These are phyloP conservation scores for Equus przewalskii DNA, from an alignment of 2,113 vertebrate species.

Conservation along the genomic window DNA sequence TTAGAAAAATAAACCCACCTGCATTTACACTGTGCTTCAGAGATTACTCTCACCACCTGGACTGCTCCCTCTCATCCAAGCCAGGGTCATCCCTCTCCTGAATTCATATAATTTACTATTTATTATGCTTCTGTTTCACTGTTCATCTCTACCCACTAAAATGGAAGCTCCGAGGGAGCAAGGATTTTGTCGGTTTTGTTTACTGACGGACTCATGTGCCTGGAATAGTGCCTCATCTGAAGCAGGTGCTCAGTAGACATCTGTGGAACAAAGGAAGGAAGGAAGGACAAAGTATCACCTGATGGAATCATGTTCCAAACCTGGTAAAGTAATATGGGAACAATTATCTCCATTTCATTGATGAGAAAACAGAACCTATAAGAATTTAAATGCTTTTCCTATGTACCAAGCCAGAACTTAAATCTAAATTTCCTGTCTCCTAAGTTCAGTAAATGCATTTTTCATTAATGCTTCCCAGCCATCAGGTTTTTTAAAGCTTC, in stretches of 20 bases:
- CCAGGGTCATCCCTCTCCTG: not conserved
- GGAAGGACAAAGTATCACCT: not conserved
- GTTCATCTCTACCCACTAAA: not conserved
- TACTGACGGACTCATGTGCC: not conserved
- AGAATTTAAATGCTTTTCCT: constrained; percentile 26
- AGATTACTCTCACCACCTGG: not conserved
- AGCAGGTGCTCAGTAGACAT: not conserved
- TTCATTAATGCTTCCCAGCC: not conserved
- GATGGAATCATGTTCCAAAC: not conserved
- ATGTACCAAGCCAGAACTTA: not conserved
- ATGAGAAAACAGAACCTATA: not conserved
- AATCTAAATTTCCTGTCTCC: not conserved
- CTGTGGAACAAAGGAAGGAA: not conserved
- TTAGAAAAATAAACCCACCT: not conserved
- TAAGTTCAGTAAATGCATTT: not conserved
- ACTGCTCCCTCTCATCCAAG: not conserved
- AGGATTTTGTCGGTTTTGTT: not conserved
- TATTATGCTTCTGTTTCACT: not conserved
- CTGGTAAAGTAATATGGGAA: not conserved
- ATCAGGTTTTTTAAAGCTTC: not conserved
- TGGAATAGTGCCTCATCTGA: not conserved
- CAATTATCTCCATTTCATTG: not conserved
- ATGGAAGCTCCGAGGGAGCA: not conserved
- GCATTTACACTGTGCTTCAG: not conserved
- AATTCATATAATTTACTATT: not conserved